phyloP scores from a whole-genome alignment of 2,888 invertebrate genomes.

The Drosophila quinaria region DNA sequence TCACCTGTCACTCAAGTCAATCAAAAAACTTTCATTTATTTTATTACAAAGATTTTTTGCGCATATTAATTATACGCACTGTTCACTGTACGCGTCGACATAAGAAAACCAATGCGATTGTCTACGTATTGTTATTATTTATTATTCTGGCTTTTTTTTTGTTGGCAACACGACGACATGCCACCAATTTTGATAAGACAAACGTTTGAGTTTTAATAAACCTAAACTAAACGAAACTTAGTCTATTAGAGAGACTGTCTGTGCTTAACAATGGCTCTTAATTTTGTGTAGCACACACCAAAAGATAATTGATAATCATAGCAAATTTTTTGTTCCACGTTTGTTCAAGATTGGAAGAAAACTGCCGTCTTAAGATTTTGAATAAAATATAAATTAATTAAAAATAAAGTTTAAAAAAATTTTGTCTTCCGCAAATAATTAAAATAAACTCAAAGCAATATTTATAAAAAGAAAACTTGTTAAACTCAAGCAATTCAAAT shows the following conservation, averaged over 20 bases:
- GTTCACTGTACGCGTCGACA: constrained; percentile 22
- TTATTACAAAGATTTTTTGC: constrained; percentile 20
- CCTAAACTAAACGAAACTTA: neutral
- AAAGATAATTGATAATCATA: constrained; percentile 32
- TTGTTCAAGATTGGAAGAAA: neutral
- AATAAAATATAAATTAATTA: neutral
- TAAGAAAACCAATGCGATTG: constrained; percentile 43
- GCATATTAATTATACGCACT: constrained; percentile 62
- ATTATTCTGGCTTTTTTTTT: constrained; percentile 71
- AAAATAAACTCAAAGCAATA: too few species aligned
- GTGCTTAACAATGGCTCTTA: constrained; percentile 27
- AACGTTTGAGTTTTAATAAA: constrained; percentile 14
- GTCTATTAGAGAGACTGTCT: neutral
- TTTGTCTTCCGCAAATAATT: neutral
- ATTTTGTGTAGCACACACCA: constrained; percentile 27
- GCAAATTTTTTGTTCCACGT: neutral
- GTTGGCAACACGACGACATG: constrained; percentile 45
- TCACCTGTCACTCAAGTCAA: constrained; percentile 37
- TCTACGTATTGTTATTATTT: constrained; percentile 52
- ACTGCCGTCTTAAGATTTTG: neutral
- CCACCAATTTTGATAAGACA: constrained; percentile 58
- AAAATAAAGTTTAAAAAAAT: neutral
- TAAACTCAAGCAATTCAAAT: constrained; percentile 15
- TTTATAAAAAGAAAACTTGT: too few species aligned
- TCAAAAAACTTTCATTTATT: constrained; percentile 37